Percentiles rank a stretch among this genome's conserved stretches.
These are phyloP conservation scores for Exaiptasia diaphana DNA, from an alignment of 64 coral and sea anemone species.

Conservation along the genomic window DNA sequence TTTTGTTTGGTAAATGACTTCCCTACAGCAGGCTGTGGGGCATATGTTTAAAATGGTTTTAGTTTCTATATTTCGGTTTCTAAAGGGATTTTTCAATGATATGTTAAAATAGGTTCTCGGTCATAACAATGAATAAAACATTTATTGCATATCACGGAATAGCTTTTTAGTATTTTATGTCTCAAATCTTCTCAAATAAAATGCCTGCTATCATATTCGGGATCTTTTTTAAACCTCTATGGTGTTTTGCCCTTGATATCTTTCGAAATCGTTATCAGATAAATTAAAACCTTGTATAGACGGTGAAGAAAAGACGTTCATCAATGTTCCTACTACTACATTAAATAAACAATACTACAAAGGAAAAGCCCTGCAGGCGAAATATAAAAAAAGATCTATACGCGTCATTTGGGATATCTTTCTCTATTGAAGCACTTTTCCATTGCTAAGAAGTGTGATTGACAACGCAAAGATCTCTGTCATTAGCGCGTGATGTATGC, in stretches of 20 bases:
- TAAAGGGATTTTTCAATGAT: background rate
- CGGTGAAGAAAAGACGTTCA: background rate
- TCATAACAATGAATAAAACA: constrained; percentile 84
- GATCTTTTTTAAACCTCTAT: constrained; percentile 75
- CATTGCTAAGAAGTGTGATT: constrained; percentile 61
- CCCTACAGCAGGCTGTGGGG: too few relatives aligned
- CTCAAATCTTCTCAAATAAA: constrained; percentile 29
- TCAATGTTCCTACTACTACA: background rate
- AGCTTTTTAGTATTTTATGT: constrained; percentile 36
- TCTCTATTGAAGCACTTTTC: constrained; percentile 54
- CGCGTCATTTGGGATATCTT: background rate
- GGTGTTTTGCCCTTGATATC: constrained; percentile 14
- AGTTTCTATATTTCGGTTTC: too few relatives aligned
- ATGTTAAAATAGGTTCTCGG: constrained; percentile 54
- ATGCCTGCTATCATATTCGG: constrained; percentile 60
- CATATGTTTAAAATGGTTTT: too few relatives aligned
- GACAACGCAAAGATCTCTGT: constrained; percentile 57
- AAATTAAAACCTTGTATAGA: constrained; percentile 36
- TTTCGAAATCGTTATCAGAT: constrained; percentile 38
- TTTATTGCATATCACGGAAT: constrained; percentile 48
- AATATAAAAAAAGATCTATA: background rate
- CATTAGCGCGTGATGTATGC: constrained; percentile 75
- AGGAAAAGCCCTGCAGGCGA: constrained; percentile 30
- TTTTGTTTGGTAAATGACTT: too few relatives aligned
- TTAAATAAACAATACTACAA: constrained; percentile 53